Conservation (phyloP, 2,113 vertebrate species). For the Melanocharis versteri region DNA sequence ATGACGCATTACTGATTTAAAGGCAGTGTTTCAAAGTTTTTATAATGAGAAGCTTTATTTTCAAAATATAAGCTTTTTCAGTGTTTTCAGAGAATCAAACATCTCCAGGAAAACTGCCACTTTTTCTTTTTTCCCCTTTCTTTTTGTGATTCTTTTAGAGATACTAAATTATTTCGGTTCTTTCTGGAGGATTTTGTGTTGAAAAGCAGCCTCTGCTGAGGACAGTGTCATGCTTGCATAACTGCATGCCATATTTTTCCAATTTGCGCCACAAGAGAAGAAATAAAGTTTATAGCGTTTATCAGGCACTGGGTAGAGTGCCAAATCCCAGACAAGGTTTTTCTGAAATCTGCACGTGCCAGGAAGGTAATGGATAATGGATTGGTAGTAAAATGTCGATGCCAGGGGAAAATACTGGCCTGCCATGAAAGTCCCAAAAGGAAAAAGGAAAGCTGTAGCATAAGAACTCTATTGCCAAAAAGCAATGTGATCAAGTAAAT, state of each 20-base stretch:
- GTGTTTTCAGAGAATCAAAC: neutral
- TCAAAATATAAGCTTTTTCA: neutral
- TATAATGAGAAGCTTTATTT: neutral
- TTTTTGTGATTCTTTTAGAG: neutral
- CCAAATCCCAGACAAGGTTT: slow-evolving; percentile 7
- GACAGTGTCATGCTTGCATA: neutral
- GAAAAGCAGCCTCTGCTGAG: neutral
- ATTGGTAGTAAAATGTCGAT: neutral
- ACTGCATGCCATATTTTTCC: neutral
- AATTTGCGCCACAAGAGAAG: neutral
- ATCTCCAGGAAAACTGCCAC: neutral
- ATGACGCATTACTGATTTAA: neutral
- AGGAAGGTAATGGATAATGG: slow-evolving; percentile 31
- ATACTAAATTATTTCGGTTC: neutral
- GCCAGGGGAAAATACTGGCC: slow-evolving; percentile 1
- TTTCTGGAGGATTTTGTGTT: neutral
- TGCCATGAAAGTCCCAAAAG: neutral
- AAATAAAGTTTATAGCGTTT: neutral
- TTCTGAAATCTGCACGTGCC: neutral
- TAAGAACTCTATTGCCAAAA: neutral
- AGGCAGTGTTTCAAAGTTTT: neutral
- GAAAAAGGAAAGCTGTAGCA: neutral
- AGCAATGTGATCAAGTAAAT: neutral
- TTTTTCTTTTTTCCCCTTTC: neutral
- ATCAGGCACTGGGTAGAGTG: neutral